These are phyloP conservation scores for Gadopsis marmoratus DNA, from an alignment of 2,797 vertebrate genomes.

Conservation along the genomic window DNA sequence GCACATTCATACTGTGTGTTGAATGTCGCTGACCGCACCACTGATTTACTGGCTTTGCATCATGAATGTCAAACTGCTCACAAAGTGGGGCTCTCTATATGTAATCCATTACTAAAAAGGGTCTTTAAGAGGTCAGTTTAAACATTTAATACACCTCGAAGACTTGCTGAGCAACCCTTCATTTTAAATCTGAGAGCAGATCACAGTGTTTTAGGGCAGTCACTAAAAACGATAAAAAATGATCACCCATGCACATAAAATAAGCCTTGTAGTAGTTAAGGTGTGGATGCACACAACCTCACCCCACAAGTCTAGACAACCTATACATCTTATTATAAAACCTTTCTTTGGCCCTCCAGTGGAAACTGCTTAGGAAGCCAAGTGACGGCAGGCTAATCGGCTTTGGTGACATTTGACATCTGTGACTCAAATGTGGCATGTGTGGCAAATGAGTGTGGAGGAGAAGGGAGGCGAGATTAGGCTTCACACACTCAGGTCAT, in stretches of 20 bases:
- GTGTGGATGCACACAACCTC: conserved; percentile 3
- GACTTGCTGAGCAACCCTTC: neutral
- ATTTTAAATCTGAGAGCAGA: neutral
- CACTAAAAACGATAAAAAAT: neutral
- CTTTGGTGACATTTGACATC: conserved; percentile 78
- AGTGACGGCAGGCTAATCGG: conserved; percentile 73
- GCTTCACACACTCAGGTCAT: conserved; percentile 16
- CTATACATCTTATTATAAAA: conserved; percentile 25
- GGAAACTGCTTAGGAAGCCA: conserved; percentile 64
- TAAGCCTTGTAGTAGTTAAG: neutral
- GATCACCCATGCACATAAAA: neutral
- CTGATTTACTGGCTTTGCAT: conserved; percentile 3
- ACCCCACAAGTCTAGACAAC: conserved; percentile 34
- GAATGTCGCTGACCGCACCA: neutral
- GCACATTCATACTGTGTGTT: neutral
- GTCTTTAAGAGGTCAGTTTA: neutral
- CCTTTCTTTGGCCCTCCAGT: conserved; percentile 35
- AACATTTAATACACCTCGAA: neutral
- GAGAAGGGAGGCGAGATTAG: conserved; percentile 38
- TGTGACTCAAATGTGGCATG: conserved; percentile 48
- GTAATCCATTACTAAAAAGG: neutral
- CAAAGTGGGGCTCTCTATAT: neutral
- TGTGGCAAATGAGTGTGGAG: neutral
- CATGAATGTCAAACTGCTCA: neutral
- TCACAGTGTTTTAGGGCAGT: neutral